A percentile compares a stretch with the other conserved stretches of the same genome.
Evolutionary conservation across 2,797 vertebrate species (phyloP).

Genomic region (Sitta carolinensis): DNA sequence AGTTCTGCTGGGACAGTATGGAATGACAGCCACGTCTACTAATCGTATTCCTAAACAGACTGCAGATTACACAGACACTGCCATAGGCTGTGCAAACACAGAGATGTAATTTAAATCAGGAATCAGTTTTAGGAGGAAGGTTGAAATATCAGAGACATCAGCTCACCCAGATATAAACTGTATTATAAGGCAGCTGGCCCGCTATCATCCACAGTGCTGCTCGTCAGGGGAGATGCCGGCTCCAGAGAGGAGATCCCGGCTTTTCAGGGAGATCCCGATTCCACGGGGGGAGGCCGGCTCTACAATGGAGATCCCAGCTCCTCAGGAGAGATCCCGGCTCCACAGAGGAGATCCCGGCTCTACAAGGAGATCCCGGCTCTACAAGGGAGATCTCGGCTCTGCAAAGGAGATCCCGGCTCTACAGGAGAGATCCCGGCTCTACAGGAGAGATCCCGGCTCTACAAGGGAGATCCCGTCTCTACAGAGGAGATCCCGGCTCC

Average conservation of each 20-base stretch:
- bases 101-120: neutral
- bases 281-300: neutral
- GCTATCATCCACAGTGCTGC: fast-evolving
- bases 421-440: too few relatives aligned
- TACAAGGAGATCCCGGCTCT: too few relatives aligned
- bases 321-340: neutral
- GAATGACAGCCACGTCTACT: neutral
- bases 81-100: neutral
- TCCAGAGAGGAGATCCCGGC: fast-evolving
- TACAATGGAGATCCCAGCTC: neutral
- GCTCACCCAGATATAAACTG: neutral
- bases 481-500: neutral
- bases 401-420: too few relatives aligned
- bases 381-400: too few relatives aligned
- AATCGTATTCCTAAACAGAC: neutral
- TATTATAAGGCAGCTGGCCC: fast-evolving
- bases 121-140: neutral
- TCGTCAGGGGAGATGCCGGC: neutral
- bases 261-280: neutral
- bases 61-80: neutral
- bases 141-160: neutral
- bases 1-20: neutral
- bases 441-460: neutral
- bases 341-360: too few relatives aligned
- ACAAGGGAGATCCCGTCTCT: too few relatives aligned